Percentiles rank a stretch among this genome's conserved stretches.
These are phyloP conservation scores for Bungarus multicinctus DNA, from an alignment of 2,113 vertebrate genomes.

Conservation along the genomic window DNA sequence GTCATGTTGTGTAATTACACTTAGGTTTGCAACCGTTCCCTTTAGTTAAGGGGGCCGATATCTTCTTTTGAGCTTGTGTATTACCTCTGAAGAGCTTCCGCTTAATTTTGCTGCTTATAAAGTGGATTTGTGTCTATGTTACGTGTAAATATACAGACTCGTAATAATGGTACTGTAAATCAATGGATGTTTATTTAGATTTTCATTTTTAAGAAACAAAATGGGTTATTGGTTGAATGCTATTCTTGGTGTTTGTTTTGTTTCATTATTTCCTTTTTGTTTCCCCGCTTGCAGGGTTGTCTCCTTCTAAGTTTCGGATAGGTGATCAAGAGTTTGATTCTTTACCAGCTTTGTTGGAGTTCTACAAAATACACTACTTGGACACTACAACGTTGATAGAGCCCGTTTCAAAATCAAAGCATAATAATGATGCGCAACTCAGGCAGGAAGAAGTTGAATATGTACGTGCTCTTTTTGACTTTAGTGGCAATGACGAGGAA, in stretches of 20 bases:
- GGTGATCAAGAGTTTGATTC: constrained; percentile 99
- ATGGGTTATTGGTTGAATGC: neutral
- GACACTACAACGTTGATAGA: constrained; percentile 99
- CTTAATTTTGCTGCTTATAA: neutral
- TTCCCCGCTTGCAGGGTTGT: constrained; percentile 73
- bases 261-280: constrained; percentile 1
- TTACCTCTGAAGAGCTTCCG: neutral
- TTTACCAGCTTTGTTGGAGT: constrained; percentile 93
- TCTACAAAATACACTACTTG: constrained; percentile 99
- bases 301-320: constrained; percentile 87
- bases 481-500: constrained; percentile 97
- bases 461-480: constrained; percentile 96
- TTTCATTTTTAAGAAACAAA: neutral
- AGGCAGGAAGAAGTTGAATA: constrained; percentile 87
- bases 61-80: neutral
- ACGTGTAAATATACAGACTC: neutral
- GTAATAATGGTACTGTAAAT: neutral
- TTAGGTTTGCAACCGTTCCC: neutral
- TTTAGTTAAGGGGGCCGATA: neutral
- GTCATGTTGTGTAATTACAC: neutral
- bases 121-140: neutral
- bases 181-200: neutral
- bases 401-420: constrained; percentile 89
- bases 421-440: constrained; percentile 80
- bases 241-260: neutral